These are phyloP conservation scores for Telmatochromis sp. DNA, from an alignment of 2,113 vertebrate species.

Conservation along the genomic window DNA sequence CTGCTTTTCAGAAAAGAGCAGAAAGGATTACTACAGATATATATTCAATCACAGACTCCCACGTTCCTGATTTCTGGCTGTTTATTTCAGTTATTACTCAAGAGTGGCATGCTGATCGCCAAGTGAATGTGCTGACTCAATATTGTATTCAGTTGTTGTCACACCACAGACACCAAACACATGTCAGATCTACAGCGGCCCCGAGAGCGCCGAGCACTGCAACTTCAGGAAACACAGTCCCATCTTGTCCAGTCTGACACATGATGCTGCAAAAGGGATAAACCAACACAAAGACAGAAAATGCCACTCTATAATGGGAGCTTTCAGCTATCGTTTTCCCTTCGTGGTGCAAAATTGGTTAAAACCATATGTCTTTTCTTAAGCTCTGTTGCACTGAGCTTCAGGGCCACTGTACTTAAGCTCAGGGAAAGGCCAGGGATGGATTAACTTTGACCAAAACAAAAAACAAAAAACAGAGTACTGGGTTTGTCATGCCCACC, in stretches of 20 bases:
- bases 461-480: neutral
- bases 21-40: neutral
- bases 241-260: neutral
- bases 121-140: constrained; percentile 38
- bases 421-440: neutral
- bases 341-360: neutral
- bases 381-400: neutral
- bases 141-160: neutral
- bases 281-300: neutral
- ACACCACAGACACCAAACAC: neutral
- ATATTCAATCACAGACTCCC: neutral
- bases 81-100: constrained; percentile 26
- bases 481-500: constrained; percentile 7
- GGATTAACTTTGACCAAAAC: constrained; percentile 38
- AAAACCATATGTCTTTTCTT: neutral
- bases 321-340: neutral
- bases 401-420: neutral
- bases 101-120: constrained; percentile 11
- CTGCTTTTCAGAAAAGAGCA: neutral
- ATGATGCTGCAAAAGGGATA: neutral
- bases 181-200: neutral
- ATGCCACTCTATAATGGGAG: neutral
- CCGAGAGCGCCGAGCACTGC: neutral
- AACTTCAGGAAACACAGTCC: neutral
- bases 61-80: constrained; percentile 22